Conservation (phyloP, 2,113 vertebrate genomes). For the Colinus virginianus region DNA sequence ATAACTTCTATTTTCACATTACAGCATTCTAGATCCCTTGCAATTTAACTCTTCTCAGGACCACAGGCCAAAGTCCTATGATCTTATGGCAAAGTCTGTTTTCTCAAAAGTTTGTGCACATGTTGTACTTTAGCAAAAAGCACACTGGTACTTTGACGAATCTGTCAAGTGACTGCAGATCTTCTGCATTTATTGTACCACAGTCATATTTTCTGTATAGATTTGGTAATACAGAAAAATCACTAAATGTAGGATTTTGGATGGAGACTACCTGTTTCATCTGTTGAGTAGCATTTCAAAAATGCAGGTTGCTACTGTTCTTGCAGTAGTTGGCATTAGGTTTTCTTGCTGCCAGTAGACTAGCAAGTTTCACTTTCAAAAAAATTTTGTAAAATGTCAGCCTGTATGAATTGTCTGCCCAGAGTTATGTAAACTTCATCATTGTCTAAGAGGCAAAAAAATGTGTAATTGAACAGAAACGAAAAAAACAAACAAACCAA, state of each 20-base stretch:
- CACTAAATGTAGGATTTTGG: neutral
- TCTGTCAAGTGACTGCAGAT: conserved; percentile 22
- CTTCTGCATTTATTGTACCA: conserved; percentile 35
- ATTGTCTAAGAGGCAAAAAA: neutral
- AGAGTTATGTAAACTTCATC: neutral
- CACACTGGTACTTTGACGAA: neutral
- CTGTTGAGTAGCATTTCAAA: neutral
- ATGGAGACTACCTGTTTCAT: neutral
- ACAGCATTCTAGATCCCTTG: neutral
- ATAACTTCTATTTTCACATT: conserved; percentile 15
- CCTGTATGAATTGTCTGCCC: neutral
- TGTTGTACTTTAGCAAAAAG: neutral
- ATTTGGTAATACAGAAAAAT: neutral
- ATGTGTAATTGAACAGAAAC: neutral
- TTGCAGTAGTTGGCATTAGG: neutral
- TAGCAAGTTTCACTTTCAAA: neutral
- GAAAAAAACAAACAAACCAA: neutral
- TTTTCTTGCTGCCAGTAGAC: neutral
- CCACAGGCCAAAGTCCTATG: neutral
- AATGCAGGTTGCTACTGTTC: neutral
- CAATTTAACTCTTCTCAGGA: neutral
- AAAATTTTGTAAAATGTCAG: neutral
- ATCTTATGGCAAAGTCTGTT: neutral
- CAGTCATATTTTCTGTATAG: neutral
- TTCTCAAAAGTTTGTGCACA: neutral